Percentiles rank a stretch among this genome's conserved stretches.
phyloP scores from a whole-genome alignment of 2,888 invertebrate genomes.

The Acrocyrtus sp. region DNA sequence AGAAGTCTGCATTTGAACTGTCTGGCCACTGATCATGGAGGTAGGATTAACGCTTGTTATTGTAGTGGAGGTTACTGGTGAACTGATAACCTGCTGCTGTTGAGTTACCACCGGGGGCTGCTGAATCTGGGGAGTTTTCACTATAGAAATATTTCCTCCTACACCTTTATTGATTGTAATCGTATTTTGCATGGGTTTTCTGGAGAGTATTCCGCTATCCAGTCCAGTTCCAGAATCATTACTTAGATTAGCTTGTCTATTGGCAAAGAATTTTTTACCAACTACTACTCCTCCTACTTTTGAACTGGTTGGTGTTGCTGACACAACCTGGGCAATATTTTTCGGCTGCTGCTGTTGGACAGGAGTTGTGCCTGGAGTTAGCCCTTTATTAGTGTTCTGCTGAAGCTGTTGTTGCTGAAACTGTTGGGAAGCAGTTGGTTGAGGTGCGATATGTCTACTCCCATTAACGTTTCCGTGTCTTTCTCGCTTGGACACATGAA shows the following conservation, averaged over 20 bases:
- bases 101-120: not conserved
- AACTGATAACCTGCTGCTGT: not conserved
- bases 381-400: slow-evolving; percentile 4
- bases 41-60: not conserved
- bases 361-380: not conserved
- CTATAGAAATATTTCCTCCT: slow-evolving; percentile 25
- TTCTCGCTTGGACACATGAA: slow-evolving; percentile 86
- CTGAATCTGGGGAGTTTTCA: slow-evolving; percentile 18
- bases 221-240: slow-evolving; percentile 1
- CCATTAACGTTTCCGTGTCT: slow-evolving; percentile 70
- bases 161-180: slow-evolving; percentile 35
- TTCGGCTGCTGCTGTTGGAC: slow-evolving; percentile 51
- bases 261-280: slow-evolving; percentile 39
- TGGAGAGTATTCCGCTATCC: slow-evolving; percentile 21
- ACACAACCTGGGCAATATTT: slow-evolving; percentile 11
- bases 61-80: not conserved
- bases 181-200: slow-evolving; percentile 18
- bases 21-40: not conserved
- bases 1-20: not conserved
- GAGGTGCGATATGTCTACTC: slow-evolving; percentile 69
- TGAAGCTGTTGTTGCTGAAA: slow-evolving; percentile 48
- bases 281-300: slow-evolving; percentile 38
- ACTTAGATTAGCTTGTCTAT: slow-evolving; percentile 10
- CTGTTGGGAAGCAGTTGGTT: slow-evolving; percentile 57
- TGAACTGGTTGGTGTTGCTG: slow-evolving; percentile 33